Conservation (phyloP, 2,797 vertebrate genomes). For the Steatocranus sp. region DNA sequence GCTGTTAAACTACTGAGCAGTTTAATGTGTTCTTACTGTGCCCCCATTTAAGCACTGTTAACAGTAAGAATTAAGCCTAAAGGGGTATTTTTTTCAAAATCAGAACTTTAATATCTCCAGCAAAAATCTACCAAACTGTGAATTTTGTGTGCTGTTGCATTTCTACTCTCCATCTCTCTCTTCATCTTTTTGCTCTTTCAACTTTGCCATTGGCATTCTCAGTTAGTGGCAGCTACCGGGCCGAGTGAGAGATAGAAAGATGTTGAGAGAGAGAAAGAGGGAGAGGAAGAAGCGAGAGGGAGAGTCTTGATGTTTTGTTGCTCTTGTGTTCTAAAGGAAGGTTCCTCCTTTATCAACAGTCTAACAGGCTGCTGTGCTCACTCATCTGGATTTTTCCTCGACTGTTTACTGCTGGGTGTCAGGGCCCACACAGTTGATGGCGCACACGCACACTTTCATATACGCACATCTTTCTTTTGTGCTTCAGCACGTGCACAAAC, state of each 20-base stretch:
- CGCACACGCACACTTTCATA: background rate
- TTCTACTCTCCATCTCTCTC: background rate
- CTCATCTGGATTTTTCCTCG: constrained; percentile 2
- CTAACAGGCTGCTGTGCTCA: constrained; percentile 29
- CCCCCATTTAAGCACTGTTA: background rate
- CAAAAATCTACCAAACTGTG: background rate
- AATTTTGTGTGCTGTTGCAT: background rate
- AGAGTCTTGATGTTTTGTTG: constrained; percentile 4
- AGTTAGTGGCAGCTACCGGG: background rate
- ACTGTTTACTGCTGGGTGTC: constrained; percentile 26
- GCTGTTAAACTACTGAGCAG: background rate
- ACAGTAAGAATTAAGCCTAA: background rate
- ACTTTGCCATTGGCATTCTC: constrained; percentile 15
- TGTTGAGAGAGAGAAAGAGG: background rate
- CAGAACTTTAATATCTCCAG: background rate
- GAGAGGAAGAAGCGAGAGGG: background rate
- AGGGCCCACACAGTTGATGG: constrained; percentile 3
- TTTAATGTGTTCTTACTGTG: background rate
- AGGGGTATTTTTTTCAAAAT: background rate
- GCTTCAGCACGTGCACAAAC: background rate
- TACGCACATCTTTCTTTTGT: background rate
- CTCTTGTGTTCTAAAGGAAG: constrained; percentile 10
- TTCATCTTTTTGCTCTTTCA: background rate
- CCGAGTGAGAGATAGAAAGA: background rate
- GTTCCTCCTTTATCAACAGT: constrained; percentile 26